Conservation (phyloP, 2,888 invertebrate species). For the Apocheima hispidaria region DNA sequence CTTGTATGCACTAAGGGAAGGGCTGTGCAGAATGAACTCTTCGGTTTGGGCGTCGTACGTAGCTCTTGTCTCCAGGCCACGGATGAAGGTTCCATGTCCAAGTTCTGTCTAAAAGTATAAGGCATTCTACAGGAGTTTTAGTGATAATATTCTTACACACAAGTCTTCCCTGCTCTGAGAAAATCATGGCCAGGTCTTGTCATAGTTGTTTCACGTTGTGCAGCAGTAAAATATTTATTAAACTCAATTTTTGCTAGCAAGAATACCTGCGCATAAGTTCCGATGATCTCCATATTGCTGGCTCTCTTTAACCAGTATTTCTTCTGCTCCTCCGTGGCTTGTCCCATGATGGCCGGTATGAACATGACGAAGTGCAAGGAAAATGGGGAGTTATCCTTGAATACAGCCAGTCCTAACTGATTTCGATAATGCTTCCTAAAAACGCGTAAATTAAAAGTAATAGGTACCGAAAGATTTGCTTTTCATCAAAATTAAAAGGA, state of each 20-base stretch:
- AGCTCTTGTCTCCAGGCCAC: constrained; percentile 96
- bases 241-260: too few species aligned
- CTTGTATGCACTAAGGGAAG: constrained; percentile 95
- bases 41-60: constrained; percentile 93
- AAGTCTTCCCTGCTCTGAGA: background rate
- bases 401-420: constrained; percentile 86
- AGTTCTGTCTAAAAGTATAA: constrained; percentile 91
- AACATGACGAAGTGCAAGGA: constrained; percentile 96
- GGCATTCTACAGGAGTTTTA: background rate
- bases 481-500: too few species aligned
- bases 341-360: constrained; percentile 93
- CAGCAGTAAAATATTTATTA: too few species aligned
- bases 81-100: constrained; percentile 97
- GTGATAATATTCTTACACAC: background rate
- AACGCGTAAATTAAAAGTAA: constrained; percentile 9
- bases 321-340: constrained; percentile 94
- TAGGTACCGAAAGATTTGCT: background rate
- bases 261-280: constrained; percentile 97
- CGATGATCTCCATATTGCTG: constrained; percentile 92
- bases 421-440: constrained; percentile 87
- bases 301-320: constrained; percentile 93
- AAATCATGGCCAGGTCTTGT: too few species aligned
- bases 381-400: constrained; percentile 89
- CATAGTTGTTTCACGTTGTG: too few species aligned
- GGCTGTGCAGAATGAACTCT: constrained; percentile 95